Conservation (phyloP, 2,797 vertebrate genomes). For the Acipenser transmontanus region DNA sequence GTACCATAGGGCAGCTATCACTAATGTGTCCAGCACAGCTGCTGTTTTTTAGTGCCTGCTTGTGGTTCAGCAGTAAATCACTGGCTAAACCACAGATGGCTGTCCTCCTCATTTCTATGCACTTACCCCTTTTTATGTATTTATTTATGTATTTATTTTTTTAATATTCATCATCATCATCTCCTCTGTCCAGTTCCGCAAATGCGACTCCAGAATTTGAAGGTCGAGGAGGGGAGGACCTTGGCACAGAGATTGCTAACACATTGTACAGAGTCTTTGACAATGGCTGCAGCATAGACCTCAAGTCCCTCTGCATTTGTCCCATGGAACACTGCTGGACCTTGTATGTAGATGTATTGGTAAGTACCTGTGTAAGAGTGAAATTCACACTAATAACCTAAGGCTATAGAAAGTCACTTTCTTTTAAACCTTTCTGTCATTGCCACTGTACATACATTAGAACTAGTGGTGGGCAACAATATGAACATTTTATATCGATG, state of each 20-base stretch:
- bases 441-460: too few relatives aligned
- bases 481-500: too few relatives aligned
- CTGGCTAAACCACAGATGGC: neutral
- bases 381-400: neutral
- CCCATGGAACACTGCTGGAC: slow-evolving; percentile 89
- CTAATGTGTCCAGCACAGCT: too few relatives aligned
- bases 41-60: too few relatives aligned
- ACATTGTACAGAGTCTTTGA: slow-evolving; percentile 85
- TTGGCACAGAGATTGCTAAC: slow-evolving; percentile 82
- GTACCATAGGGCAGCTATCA: too few relatives aligned
- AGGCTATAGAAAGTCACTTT: too few relatives aligned
- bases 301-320: slow-evolving; percentile 77
- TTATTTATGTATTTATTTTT: too few relatives aligned
- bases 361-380: slow-evolving; percentile 46
- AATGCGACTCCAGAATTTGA: slow-evolving; percentile 92
- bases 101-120: neutral
- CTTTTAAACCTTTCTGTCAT: too few relatives aligned
- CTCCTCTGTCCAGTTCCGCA: slow-evolving; percentile 71
- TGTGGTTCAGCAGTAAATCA: too few relatives aligned
- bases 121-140: too few relatives aligned
- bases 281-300: slow-evolving; percentile 71
- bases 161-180: neutral
- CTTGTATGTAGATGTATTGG: slow-evolving; percentile 90
- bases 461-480: too few relatives aligned
- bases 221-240: slow-evolving; percentile 89